Evolutionary conservation across 2,888 invertebrate species (phyloP).

Genomic region (Incurvaria masculella): DNA sequence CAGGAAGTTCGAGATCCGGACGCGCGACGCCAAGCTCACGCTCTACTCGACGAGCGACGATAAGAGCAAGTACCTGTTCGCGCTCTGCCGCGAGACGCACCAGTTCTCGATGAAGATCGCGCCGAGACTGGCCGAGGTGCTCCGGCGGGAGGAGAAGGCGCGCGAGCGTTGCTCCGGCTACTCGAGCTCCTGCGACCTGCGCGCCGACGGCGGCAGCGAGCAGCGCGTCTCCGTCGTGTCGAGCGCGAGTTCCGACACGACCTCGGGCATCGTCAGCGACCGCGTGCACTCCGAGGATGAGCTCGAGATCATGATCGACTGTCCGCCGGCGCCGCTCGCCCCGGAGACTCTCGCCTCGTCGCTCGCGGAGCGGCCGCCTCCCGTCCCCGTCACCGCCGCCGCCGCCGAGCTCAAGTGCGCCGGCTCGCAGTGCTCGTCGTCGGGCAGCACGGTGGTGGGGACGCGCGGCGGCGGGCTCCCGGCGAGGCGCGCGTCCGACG

Average conservation of each 20-base stretch:
- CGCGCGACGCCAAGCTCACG: conserved; percentile 83
- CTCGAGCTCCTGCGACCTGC: conserved; percentile 58
- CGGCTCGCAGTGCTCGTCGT: conserved; percentile 82
- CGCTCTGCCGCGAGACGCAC: conserved; percentile 89
- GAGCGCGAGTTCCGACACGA: conserved; percentile 94
- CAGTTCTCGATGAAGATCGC: conserved; percentile 94
- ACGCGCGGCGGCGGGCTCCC: conserved; percentile 44
- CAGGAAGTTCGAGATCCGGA: conserved; percentile 95
- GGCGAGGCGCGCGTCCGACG: conserved; percentile 67
- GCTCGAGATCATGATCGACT: conserved; percentile 82
- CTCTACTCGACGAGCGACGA: conserved; percentile 91
- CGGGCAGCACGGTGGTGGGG: conserved; percentile 85
- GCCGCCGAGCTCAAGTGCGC: conserved; percentile 62
- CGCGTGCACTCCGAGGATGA: conserved; percentile 94
- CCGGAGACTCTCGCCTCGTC: conserved; percentile 80
- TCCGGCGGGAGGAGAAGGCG: conserved; percentile 78
- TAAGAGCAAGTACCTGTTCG: conserved; percentile 87
- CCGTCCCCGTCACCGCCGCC: conserved; percentile 55
- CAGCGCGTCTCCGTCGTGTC: conserved; percentile 89
- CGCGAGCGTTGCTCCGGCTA: conserved; percentile 72
- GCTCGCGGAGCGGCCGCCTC: no score
- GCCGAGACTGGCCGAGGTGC: conserved; percentile 77
- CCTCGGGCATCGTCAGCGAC: conserved; percentile 95
- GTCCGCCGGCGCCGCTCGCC: conserved; percentile 74
- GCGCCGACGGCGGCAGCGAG: conserved; percentile 65